These are phyloP conservation scores for Lysiphlebus fabarum DNA, from an alignment of 1,140 invertebrate species.

Conservation along the genomic window DNA sequence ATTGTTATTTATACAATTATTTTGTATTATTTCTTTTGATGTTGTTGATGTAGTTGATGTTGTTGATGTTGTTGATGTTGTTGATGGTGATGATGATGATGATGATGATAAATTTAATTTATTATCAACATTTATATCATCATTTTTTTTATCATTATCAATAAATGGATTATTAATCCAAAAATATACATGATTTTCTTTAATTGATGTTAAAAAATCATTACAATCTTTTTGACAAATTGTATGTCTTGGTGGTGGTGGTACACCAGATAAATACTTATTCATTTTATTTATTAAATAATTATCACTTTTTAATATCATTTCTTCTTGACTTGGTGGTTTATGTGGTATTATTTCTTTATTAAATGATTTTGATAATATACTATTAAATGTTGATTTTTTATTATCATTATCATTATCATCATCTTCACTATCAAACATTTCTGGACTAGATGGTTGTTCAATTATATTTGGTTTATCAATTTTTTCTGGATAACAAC, in stretches of 20 bases:
- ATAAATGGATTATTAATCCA: slow-evolving; percentile 42
- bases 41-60: slow-evolving; percentile 25
- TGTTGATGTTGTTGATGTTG: no score
- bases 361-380: slow-evolving; percentile 5
- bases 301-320: slow-evolving; percentile 39
- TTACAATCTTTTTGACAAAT: slow-evolving; percentile 59
- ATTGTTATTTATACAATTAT: slow-evolving; percentile 18
- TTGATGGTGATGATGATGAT: no score
- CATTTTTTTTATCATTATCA: slow-evolving; percentile 16
- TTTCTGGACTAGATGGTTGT: slow-evolving; percentile 43
- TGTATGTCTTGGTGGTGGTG: slow-evolving; percentile 66
- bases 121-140: neutral
- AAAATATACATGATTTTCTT: slow-evolving; percentile 47
- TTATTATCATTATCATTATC: slow-evolving; percentile 24
- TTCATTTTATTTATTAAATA: slow-evolving; percentile 36
- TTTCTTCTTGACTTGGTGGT: slow-evolving; percentile 37
- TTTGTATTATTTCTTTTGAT: slow-evolving; percentile 20
- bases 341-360: slow-evolving; percentile 24
- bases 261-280: slow-evolving; percentile 56
- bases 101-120: no score
- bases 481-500: slow-evolving; percentile 30
- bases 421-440: slow-evolving; percentile 48
- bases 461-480: slow-evolving; percentile 18
- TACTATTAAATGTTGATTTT: slow-evolving; percentile 11
- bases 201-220: slow-evolving; percentile 59